Evolutionary conservation across 2,797 vertebrate species (phyloP), one percentile per base, ranked within the genome.

Genomic region (Gymnodraco acuticeps): DNA sequence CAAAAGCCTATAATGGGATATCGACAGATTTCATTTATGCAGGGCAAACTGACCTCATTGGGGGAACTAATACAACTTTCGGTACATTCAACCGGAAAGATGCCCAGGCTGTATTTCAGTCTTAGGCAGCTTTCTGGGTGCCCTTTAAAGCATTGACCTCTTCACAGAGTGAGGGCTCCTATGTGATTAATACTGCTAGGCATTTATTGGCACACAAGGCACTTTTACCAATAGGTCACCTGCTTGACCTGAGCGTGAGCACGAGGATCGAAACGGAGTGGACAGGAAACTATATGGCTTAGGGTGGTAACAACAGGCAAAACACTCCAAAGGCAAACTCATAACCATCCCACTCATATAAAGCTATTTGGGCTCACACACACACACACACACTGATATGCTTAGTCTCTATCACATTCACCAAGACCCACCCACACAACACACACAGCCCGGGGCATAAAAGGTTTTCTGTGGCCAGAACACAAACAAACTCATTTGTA

Each of bases 401-500:
- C 75, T 87, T 78, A 85, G 82, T 88, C 85, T 89, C 85, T 76
- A 86, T 88, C 86, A 83, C 90, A 87, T 90, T 89, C 84, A 89
- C 83, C 88, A 87, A 90, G 89, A 91, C 88, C 87, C 90, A 92
- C 91, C 87, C 88, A 92, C 90, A 91, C 92, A 94, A 93, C 89
- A 91, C 93, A 92, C 89, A 91, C 80, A 89, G 91, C 91, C 88
- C 61, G 27, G 87, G 90, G 93, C 93, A 90, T 83, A 77, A 90
- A 91, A 92, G 90, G 88, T 92, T 90, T 90, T 27, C 88, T 90
- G 91, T 77, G 88, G 91, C 91, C 89, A 87, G 84, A 90, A 90
- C 91, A 89, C 92, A 93, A 93, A 93, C 92, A 94, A 92, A 94
- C 92, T 91, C 90, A 94, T 92, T 93, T 93, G 89, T 93, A 92